Conservation (phyloP, 1,140 invertebrate genomes). For the Papilio helenus region DNA sequence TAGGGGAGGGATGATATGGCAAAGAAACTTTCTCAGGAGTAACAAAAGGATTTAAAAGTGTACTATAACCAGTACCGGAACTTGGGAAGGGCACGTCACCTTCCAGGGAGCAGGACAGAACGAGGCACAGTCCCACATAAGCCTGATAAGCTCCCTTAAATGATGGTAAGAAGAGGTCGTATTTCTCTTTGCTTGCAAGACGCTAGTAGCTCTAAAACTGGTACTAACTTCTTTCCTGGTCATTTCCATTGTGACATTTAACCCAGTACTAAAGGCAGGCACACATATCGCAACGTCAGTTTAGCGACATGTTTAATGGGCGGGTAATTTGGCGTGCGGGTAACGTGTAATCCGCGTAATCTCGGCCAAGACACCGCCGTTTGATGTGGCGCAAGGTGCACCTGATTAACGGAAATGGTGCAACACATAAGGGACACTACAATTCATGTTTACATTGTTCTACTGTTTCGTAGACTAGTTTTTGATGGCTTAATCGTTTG, state of each 20-base stretch:
- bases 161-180: too few species aligned
- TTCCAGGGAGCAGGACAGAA: too few species aligned
- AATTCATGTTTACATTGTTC: slow-evolving; percentile 1
- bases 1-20: too few species aligned
- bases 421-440: slow-evolving; percentile 18
- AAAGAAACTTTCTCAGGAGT: not conserved
- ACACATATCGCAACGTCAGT: slow-evolving; percentile 29
- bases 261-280: slow-evolving; percentile 28
- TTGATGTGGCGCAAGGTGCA: slow-evolving; percentile 27
- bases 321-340: slow-evolving; percentile 40
- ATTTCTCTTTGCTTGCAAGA: too few species aligned
- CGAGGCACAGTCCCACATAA: too few species aligned
- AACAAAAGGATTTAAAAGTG: slow-evolving; percentile 28
- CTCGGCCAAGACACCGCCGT: slow-evolving; percentile 29
- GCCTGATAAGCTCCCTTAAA: too few species aligned
- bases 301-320: slow-evolving; percentile 44
- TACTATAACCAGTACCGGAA: not conserved
- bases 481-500: not conserved
- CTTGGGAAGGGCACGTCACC: too few species aligned
- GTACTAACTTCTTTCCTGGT: not conserved
- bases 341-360: slow-evolving; percentile 50
- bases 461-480: slow-evolving; percentile 3
- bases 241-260: slow-evolving; percentile 20
- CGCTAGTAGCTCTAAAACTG: too few species aligned
- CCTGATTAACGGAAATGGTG: slow-evolving; percentile 34